Conservation (phyloP, 1,140 invertebrate species). For the Carcinoscorpius rotundicauda region DNA sequence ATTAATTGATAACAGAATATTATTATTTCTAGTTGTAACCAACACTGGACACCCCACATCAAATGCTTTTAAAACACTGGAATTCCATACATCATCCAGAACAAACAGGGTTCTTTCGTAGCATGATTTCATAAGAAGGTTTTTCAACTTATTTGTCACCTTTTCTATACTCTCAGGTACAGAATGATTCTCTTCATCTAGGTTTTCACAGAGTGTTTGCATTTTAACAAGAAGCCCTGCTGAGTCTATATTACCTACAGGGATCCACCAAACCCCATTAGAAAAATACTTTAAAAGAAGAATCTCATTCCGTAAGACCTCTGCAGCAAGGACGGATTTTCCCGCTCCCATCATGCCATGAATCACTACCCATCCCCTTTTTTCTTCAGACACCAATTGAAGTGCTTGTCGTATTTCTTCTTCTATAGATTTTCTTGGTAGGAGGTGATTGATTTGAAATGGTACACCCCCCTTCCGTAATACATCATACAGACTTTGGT, state of each 20-base stretch:
- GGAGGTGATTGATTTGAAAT: not conserved
- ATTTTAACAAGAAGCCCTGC: slow-evolving; percentile 25
- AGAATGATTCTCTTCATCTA: slow-evolving; percentile 13
- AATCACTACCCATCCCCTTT: slow-evolving; percentile 38
- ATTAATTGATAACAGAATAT: not conserved
- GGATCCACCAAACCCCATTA: slow-evolving; percentile 27
- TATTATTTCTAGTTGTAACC: slow-evolving; percentile 45
- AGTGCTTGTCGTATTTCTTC: not conserved
- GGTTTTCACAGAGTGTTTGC: slow-evolving; percentile 24
- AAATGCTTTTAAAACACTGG: slow-evolving; percentile 45
- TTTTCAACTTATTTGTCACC: slow-evolving; percentile 8
- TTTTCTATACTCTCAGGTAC: not conserved
- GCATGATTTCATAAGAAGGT: slow-evolving; percentile 25
- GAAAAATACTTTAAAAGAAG: slow-evolving; percentile 31
- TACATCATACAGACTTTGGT: not conserved
- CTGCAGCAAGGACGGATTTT: slow-evolving; percentile 48
- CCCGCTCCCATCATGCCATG: slow-evolving; percentile 55
- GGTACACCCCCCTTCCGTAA: not conserved
- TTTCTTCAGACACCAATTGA: not conserved
- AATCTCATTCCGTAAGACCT: slow-evolving; percentile 40
- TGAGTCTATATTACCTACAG: slow-evolving; percentile 25
- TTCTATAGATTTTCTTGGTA: not conserved
- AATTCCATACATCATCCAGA: slow-evolving; percentile 48
- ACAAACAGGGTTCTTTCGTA: slow-evolving; percentile 41
- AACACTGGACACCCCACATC: slow-evolving; percentile 51